These are phyloP conservation scores for Apocheima hispidaria DNA, from an alignment of 2,888 invertebrate genomes.

Conservation along the genomic window DNA sequence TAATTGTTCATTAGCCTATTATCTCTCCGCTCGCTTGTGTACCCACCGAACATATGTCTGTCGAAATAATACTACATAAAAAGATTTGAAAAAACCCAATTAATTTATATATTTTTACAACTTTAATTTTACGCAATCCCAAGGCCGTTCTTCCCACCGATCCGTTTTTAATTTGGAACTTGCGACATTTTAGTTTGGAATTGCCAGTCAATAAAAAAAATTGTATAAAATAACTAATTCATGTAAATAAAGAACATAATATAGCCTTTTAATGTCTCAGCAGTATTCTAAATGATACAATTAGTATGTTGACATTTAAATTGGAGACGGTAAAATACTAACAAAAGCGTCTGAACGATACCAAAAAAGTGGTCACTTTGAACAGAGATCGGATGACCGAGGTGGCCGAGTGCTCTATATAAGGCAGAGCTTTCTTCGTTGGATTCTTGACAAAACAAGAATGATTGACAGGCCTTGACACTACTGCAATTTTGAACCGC, in stretches of 20 bases:
- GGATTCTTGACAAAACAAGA: constrained; percentile 68
- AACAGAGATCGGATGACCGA: constrained; percentile 47
- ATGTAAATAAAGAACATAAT: constrained; percentile 21
- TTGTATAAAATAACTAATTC: constrained; percentile 10
- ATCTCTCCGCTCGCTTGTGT: constrained; percentile 51
- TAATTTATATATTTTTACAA: constrained; percentile 2
- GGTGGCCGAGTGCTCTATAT: constrained; percentile 53
- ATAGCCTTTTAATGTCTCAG: constrained; percentile 39
- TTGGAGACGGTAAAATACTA: constrained; percentile 35
- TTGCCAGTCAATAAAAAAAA: constrained; percentile 7
- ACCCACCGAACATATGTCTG: constrained; percentile 17
- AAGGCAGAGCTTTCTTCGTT: constrained; percentile 71
- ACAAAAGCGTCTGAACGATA: constrained; percentile 40
- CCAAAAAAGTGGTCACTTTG: constrained; percentile 50
- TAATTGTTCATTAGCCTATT: constrained; percentile 66
- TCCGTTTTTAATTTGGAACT: constrained; percentile 9
- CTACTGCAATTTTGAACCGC: constrained; percentile 64
- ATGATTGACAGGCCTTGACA: constrained; percentile 73
- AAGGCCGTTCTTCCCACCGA: background rate
- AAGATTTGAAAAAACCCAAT: constrained; percentile 32
- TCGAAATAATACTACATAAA: constrained; percentile 22
- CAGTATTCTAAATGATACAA: constrained; percentile 39
- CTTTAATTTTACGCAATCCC: constrained; percentile 4
- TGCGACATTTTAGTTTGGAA: background rate
- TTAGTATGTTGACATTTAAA: constrained; percentile 45